Base-by-base conservation (phyloP, 2,888 invertebrate species). In the Pachymerium ferrugineum region DNA sequence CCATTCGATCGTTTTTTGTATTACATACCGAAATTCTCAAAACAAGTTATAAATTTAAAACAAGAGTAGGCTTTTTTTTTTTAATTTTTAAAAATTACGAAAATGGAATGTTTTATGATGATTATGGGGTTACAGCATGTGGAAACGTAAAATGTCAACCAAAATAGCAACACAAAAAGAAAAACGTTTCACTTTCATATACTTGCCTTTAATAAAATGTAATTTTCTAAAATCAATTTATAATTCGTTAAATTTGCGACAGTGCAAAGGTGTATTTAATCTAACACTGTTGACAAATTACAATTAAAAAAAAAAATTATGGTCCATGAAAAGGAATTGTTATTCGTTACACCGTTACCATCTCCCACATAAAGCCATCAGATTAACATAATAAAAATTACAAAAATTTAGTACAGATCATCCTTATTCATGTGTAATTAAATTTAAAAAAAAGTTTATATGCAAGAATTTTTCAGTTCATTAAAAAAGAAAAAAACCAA, bases 251-350 rank as follows among this genome's bases (percentile, higher is more conserved):
- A 47, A 16, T 47, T 47, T 47, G 16, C 47, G 3, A 19, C 47
- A 47, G 47, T 47, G 47, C 47, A 47, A 4, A 47, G 22, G 19
- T 47, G 3, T 22, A 47, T 47, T 22, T 2, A 22, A 19, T 22
- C 19, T 47, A 47, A 47, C 47, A 47, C 47, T 47, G 47, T 19
- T 47, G 47, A 47, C 19, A 47, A 47, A 47, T 19, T 47, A 47
- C 47, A 47, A 6, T 47, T 47, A 19, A 47, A 47, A 47, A n/a
- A n/a, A n/a, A 47, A 47, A 47, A 19, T 38, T 47, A 47, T 47
- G 47, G 47, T 47, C 47, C 47, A 47, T 47, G 38, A 47, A 47
- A 47, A 47, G 47, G 47, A 47, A 47, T 47, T 22, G 47, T 47
- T 47, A 47, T 47, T 47, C 19, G 22, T 22, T 47, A 47, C 47